These are phyloP conservation scores for Hirtodrosophila histrioides DNA, from an alignment of 2,888 invertebrate species.

Conservation along the genomic window DNA sequence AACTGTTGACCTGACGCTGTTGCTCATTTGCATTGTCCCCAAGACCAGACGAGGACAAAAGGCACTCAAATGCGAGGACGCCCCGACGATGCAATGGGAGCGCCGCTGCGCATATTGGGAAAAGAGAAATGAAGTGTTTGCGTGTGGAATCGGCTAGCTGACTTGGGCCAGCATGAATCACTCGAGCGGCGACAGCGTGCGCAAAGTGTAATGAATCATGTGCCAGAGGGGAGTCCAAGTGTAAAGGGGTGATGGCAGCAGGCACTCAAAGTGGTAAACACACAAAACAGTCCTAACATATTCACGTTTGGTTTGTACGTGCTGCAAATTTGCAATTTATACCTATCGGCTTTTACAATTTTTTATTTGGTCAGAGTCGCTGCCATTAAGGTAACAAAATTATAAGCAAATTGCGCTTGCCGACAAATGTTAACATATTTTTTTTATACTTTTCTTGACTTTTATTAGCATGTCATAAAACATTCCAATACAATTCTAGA, in stretches of 20 bases:
- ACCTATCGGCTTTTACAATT: constrained; percentile 42
- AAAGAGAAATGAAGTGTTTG: constrained; percentile 56
- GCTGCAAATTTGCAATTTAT: constrained; percentile 69
- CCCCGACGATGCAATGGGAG: constrained; percentile 42
- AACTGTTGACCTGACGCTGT: constrained; percentile 16
- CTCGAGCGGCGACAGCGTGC: constrained; percentile 51
- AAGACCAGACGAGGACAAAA: constrained; percentile 21
- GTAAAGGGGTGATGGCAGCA: constrained; percentile 36
- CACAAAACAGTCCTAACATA: constrained; percentile 37
- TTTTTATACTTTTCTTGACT: constrained; percentile 5
- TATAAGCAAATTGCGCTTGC: constrained; percentile 30
- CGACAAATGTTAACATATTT: constrained; percentile 43
- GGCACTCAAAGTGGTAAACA: constrained; percentile 36
- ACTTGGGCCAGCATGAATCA: constrained; percentile 61
- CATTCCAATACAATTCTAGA: constrained; percentile 42
- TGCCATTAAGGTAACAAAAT: constrained; percentile 29
- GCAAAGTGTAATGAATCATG: constrained; percentile 68
- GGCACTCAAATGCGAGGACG: constrained; percentile 34
- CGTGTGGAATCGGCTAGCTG: constrained; percentile 51
- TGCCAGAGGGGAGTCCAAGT: constrained; percentile 17
- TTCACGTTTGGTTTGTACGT: constrained; percentile 43
- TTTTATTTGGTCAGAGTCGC: constrained; percentile 30
- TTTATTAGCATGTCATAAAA: constrained; percentile 38
- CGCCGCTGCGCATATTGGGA: constrained; percentile 28
- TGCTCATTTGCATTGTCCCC: constrained; percentile 37